Base-by-base conservation (phyloP, 2,797 vertebrate genomes). In the Sebastes trivittatus region DNA sequence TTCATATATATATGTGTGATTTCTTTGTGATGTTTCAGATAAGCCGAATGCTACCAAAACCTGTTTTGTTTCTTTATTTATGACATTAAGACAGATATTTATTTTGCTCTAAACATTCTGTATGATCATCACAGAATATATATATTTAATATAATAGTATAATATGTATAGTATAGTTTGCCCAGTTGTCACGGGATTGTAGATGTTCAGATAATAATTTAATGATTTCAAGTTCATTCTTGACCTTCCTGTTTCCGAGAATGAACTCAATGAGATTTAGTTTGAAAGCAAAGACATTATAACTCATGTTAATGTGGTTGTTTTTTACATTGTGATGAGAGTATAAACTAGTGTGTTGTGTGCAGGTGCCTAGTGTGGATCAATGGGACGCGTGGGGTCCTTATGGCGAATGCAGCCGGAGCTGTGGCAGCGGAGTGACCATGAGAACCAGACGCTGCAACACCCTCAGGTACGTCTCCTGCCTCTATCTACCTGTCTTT, bases 351-450 rank as follows among this genome's bases (percentile, higher is more conserved):
- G 18, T 38, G 20, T 73, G 64, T 38, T 77, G n/a, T 72, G 32
- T 82, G 3, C 87, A 96, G 95, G 78, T 86, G 65, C 92, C 95
- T 59, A 55, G 77, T 11, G 87, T 69, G 34, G 97, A 97, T 80
- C 87, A 90, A 87, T 99, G 98, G 98, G 97, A 96, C 1, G 72
- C 93, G 7, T 99, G 98, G 98, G 92, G 96, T 14, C 91, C 95
- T 3, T 98, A 97, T 85, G 94, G 96, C 10, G 92, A 95, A 64
- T 99, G 98, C 94, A 99, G 97, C 77, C 95, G 97, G 67, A 98
- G 95, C 89, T 99, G 98, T 68, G 98, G 98, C 0, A 94, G 95
- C 1, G 98, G 98, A 0, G 94, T 99, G 73, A 97, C 96, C 81
- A 80, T 93, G 85, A 96, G 94, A 77, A 96, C 95, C 6, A 95